Evolutionary conservation across 53 echinoderm and acorn worm species (phyloP).

Genomic region (Hippasteria phrygiana): DNA sequence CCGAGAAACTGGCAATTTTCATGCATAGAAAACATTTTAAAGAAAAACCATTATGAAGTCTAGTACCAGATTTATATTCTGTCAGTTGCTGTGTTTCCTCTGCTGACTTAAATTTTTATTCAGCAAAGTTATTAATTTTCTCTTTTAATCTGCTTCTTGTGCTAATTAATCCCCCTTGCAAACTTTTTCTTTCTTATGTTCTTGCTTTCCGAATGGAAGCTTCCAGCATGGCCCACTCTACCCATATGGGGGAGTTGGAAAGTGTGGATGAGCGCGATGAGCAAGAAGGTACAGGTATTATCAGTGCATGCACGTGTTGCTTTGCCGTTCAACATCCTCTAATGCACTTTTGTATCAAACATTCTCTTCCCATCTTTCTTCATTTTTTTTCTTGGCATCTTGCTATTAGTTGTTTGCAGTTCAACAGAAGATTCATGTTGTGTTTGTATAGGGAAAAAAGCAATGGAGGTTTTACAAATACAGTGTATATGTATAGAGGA

Average conservation of each 20-base stretch:
- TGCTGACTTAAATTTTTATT: background rate
- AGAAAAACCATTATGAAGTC: too few relatives aligned
- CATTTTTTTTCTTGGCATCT: background rate
- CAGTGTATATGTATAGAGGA: too few relatives aligned
- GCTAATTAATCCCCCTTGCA: slow-evolving; percentile 49
- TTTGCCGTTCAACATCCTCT: background rate
- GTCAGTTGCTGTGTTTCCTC: too few relatives aligned
- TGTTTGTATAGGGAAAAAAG: too few relatives aligned
- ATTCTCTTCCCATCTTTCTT: background rate
- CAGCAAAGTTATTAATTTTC: background rate
- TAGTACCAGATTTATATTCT: too few relatives aligned
- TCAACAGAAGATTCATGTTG: too few relatives aligned
- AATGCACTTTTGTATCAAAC: background rate
- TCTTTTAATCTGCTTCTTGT: background rate
- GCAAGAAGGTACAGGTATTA: slow-evolving; percentile 51
- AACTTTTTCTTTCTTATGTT: slow-evolving; percentile 48
- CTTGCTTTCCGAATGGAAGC: slow-evolving; percentile 60
- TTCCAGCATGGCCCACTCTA: slow-evolving; percentile 66
- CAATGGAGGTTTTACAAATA: too few relatives aligned
- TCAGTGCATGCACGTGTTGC: slow-evolving; percentile 5
- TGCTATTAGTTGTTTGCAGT: too few relatives aligned
- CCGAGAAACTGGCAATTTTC: too few relatives aligned
- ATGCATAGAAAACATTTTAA: too few relatives aligned
- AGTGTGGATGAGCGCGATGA: slow-evolving; percentile 67
- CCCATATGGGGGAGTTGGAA: slow-evolving; percentile 69